phyloP scores from a whole-genome alignment of 1,140 invertebrate species.

The Oppia nitens region DNA sequence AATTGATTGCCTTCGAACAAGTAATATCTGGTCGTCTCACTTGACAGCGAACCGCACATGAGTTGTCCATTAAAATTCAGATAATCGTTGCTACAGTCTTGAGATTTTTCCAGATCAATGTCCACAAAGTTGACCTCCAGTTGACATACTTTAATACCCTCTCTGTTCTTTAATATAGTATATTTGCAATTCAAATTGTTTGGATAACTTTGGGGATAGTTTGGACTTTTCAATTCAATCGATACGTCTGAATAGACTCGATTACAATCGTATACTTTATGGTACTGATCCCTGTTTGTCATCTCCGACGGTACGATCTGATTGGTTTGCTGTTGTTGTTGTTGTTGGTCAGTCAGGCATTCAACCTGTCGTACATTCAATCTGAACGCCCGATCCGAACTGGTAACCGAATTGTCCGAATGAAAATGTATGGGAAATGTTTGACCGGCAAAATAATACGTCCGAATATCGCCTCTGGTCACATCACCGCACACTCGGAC shows the following conservation, averaged over 20 bases:
- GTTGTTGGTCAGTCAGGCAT: not conserved
- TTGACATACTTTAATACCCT: constrained; percentile 16
- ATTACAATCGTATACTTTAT: constrained; percentile 1
- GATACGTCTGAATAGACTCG: not conserved
- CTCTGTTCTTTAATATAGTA: not conserved
- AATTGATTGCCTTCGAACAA: constrained; percentile 12
- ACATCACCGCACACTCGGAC: constrained; percentile 19
- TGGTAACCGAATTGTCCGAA: constrained; percentile 6
- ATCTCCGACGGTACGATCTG: too few relatives aligned
- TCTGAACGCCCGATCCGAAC: constrained; percentile 9
- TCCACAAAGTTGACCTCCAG: constrained; percentile 19
- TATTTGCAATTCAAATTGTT: constrained; percentile 17
- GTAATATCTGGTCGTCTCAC: constrained; percentile 3
- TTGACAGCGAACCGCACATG: constrained; percentile 16
- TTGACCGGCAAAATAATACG: constrained; percentile 7
- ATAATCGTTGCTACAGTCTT: constrained; percentile 18
- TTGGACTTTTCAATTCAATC: constrained; percentile 19
- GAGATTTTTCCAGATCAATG: constrained; percentile 18
- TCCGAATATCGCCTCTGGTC: not conserved
- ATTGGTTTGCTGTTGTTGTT: too few relatives aligned
- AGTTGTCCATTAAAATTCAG: constrained; percentile 19
- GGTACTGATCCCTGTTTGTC: not conserved
- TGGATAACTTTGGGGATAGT: constrained; percentile 19
- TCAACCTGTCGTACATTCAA: constrained; percentile 12
- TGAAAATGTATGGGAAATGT: constrained; percentile 16